Base-by-base conservation (phyloP, 2,113 vertebrate genomes). In the Etheostoma spectabile region DNA sequence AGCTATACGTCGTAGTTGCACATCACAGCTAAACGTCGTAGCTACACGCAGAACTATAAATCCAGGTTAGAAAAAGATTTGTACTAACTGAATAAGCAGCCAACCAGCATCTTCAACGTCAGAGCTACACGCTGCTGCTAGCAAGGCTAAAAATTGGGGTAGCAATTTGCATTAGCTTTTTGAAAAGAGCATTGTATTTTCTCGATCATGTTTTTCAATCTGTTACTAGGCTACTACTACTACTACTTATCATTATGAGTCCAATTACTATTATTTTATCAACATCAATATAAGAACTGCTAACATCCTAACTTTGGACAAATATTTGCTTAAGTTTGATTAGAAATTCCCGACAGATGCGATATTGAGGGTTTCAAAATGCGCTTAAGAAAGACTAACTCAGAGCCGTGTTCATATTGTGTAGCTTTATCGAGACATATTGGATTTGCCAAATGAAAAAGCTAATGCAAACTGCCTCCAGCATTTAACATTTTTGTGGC, bases 401-500 rank as follows among this genome's bases (percentile, higher is more conserved):
- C 21, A 14, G 3, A 42, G 45, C 22, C 56, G 8, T 63, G 57
- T 74, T 78, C 7, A 13, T 38, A 45, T 45, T 42, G 14, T 48
- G 57, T 22, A 60, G 11, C 71, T 55, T 69, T 22, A 55, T 13
- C 33, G 1, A 13, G 49, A 84, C 11, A 45, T 11, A 5, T 33
- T 60, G 5, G 52, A 70, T 68, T 55, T 59, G 21, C 12, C 18
- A 11, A 19, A 35, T 69, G 15, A n/a, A 22, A 63, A 52, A 65
- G 35, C 77, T 33, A 56, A 51, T 62, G 35, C 67, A 67, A 57
- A 64, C 61, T 72, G 55, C 57, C 35, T 46, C 60, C 21, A 83
- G 62, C 80, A 77, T 61, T 77, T 60, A 82, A 80, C 49, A 46
- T 77, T 73, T 49, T 18, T 18, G 7, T 56, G 55, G 24, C 61